These are phyloP conservation scores for Pedicia rivosa DNA, from an alignment of 2,888 invertebrate genomes.

Conservation along the genomic window DNA sequence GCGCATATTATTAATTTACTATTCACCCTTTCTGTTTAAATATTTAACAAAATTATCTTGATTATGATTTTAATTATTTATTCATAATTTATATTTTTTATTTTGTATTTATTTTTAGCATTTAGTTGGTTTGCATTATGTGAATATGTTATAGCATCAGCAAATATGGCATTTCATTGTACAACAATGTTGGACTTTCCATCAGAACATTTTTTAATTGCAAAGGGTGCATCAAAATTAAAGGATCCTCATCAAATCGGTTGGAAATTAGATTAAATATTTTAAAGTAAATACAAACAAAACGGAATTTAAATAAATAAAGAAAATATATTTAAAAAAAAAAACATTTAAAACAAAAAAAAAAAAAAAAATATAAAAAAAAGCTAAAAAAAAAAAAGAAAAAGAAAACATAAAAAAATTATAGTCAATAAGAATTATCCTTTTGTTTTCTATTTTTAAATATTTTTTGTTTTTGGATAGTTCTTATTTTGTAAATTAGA, in stretches of 20 bases:
- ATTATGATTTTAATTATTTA: too few species aligned
- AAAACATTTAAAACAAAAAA: neutral
- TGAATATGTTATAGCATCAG: constrained; percentile 80
- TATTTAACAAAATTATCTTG: too few species aligned
- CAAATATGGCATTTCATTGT: constrained; percentile 87
- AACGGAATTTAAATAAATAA: neutral
- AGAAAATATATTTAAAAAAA: neutral
- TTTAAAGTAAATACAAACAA: neutral
- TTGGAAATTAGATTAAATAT: constrained; percentile 14
- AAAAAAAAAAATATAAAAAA: neutral
- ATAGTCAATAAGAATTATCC: too few species aligned
- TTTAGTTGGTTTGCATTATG: constrained; percentile 91
- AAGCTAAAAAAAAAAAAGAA: neutral
- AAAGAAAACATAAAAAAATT: neutral
- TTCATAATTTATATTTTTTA: neutral
- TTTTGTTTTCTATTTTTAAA: too few species aligned
- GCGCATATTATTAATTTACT: too few species aligned
- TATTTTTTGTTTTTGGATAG: too few species aligned
- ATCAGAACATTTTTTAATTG: constrained; percentile 60
- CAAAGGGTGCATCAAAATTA: constrained; percentile 37
- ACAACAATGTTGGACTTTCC: constrained; percentile 79
- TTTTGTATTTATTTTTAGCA: constrained; percentile 36
- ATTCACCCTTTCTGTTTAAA: too few species aligned
- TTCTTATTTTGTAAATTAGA: too few species aligned
- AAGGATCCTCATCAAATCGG: constrained; percentile 14